phyloP scores from a whole-genome alignment of 2,113 vertebrate species.

The Ifrita kowaldi region DNA sequence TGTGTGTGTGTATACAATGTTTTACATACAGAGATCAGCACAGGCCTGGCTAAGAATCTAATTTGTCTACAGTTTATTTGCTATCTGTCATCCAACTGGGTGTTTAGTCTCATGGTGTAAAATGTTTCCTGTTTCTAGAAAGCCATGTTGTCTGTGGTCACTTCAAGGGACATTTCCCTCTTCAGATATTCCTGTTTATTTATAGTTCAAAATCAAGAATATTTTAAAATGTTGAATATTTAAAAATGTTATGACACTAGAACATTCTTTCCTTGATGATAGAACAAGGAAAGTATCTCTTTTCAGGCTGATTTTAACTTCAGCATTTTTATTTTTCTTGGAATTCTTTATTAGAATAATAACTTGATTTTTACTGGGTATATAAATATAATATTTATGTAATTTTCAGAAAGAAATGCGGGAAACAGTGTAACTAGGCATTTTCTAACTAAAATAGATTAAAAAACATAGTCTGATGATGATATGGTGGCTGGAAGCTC shows the following conservation, averaged over 20 bases:
- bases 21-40: neutral
- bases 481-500: neutral
- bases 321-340: neutral
- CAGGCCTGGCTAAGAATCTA: neutral
- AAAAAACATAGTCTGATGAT: neutral
- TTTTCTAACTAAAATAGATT: neutral
- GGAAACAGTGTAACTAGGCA: neutral
- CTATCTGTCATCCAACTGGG: neutral
- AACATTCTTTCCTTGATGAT: neutral
- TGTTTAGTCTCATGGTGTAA: neutral
- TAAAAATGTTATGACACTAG: neutral
- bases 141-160: neutral
- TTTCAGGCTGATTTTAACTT: neutral
- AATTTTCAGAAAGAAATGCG: neutral
- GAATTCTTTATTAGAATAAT: neutral
- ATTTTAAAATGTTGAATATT: neutral
- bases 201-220: neutral
- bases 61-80: neutral
- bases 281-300: neutral
- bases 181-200: neutral
- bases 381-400: neutral
- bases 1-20: rapidly evolving
- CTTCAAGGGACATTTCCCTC: neutral
- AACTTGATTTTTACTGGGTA: neutral
- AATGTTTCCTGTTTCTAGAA: neutral